Evolutionary conservation across 2,797 vertebrate genomes (phyloP).

Genomic region (Acipenser ruthenus): DNA sequence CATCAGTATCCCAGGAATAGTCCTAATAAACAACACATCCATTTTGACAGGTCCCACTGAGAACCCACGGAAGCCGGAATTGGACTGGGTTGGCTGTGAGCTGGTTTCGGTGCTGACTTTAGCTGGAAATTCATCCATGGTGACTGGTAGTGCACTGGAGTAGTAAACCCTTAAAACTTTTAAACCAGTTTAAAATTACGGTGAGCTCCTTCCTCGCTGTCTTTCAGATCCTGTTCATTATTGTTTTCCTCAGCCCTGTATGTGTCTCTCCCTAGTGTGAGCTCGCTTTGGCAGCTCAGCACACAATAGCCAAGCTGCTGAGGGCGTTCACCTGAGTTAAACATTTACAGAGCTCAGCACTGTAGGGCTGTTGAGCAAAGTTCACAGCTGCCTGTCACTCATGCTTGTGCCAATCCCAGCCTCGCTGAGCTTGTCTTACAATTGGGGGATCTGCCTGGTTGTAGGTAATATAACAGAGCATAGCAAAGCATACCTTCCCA

Average conservation of each 20-base stretch:
- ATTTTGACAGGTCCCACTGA: slow-evolving; percentile 25
- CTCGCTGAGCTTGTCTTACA: too few relatives aligned
- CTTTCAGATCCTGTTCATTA: too few relatives aligned
- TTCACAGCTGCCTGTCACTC: too few relatives aligned
- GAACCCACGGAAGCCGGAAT: not conserved
- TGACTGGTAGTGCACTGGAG: not conserved
- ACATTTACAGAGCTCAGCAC: not conserved
- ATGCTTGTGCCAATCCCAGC: too few relatives aligned
- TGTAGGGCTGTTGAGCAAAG: too few relatives aligned
- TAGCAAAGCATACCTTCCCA: too few relatives aligned
- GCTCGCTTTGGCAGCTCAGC: not conserved
- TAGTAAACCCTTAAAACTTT: too few relatives aligned
- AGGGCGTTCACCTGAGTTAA: slow-evolving; percentile 1
- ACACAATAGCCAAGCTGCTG: not conserved
- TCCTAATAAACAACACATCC: slow-evolving; percentile 61
- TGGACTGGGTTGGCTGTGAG: slow-evolving; percentile 37
- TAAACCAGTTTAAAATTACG: too few relatives aligned
- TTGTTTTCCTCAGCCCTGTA: too few relatives aligned
- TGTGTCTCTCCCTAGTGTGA: not conserved
- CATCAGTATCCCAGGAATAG: slow-evolving; percentile 66
- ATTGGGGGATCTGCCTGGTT: too few relatives aligned
- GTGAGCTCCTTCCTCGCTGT: too few relatives aligned
- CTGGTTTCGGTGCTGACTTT: slow-evolving; percentile 72
- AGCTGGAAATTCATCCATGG: slow-evolving; percentile 78
- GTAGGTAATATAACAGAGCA: too few relatives aligned